Base-by-base conservation (phyloP, 1,140 invertebrate genomes). In the Meteorus sp. region DNA sequence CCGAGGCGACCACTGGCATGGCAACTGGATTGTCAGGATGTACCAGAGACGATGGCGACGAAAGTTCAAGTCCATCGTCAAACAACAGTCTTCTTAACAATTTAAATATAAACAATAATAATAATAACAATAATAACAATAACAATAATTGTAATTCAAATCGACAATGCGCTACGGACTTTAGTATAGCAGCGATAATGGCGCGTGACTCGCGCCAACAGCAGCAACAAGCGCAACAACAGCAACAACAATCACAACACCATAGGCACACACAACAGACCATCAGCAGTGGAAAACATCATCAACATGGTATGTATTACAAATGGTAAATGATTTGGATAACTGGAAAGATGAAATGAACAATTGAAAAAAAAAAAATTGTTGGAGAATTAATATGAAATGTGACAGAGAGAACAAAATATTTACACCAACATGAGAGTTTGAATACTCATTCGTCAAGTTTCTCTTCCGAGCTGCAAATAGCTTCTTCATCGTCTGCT, bases 111-210 rank as follows among this genome's bases (percentile, higher is more conserved):
- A 78, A 78, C 60, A 78, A 79, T 61, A 78, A 76, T 44, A 77
- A 74, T 61, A 76, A 77, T 60, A 76, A 76, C 41, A 52, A 73
- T 47, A 78, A 78, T 60, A 78, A 79, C 60, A 79, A 76, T 44
- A 77, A 73, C 60, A 77, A 77, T 57, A 78, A 76, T 47, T 77
- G 74, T 62, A 77, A 74, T 37, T 79, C 74, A 7, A 78, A 72
- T 31, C 63, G 76, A 64, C 86, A 86, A 57, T 88, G 86, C 75
- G 91, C 91, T 63, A 95, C 92, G 64, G 92, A 95, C 80, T 95
- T 95, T 82, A 94, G 92, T 60, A 95, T 95, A 70, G 92, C 92
- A 23, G 93, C 93, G 41, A 95, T 95, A 70, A 95, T 95, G 91
- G 90, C 90, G 51, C 81, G 89, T 55, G 85, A 86, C 73, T 83